Evolutionary conservation across 2,888 invertebrate species (phyloP).

Genomic region (Watsonalla binaria): DNA sequence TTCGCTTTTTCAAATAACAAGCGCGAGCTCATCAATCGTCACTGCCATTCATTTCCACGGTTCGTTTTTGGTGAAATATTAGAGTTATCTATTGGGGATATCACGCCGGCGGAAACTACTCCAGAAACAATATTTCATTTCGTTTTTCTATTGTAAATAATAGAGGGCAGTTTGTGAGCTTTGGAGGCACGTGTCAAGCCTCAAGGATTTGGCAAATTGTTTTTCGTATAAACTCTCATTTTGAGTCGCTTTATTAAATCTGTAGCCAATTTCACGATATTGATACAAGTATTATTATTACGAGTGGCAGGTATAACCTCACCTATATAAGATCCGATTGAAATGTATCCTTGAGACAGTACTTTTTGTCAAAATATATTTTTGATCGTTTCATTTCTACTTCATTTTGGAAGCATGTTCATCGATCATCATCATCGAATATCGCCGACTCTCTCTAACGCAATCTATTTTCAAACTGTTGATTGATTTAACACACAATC

Average conservation of each 20-base stretch:
- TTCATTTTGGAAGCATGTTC: too few relatives aligned
- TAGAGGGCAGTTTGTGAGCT: slow-evolving; percentile 47
- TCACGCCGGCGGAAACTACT: slow-evolving; percentile 68
- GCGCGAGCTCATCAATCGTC: slow-evolving; percentile 66
- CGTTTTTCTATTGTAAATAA: slow-evolving; percentile 75
- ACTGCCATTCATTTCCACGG: slow-evolving; percentile 70
- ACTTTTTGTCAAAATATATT: too few relatives aligned
- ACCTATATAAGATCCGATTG: too few relatives aligned
- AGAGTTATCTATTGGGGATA: slow-evolving; percentile 65
- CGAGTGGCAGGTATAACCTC: background rate
- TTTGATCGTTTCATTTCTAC: too few relatives aligned
- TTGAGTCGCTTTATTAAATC: slow-evolving; percentile 9
- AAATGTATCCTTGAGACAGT: too few relatives aligned
- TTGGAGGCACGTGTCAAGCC: slow-evolving; percentile 51
- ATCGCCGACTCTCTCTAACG: too few relatives aligned
- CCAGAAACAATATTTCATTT: slow-evolving; percentile 67
- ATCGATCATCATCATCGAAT: too few relatives aligned
- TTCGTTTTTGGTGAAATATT: slow-evolving; percentile 65
- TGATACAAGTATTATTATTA: background rate
- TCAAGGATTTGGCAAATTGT: slow-evolving; percentile 29
- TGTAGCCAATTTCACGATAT: slow-evolving; percentile 7
- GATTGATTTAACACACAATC: too few relatives aligned
- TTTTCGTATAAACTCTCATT: slow-evolving; percentile 10
- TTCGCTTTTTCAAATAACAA: slow-evolving; percentile 77
- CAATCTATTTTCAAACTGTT: too few relatives aligned